These are phyloP conservation scores for Dioctria rufipes DNA, from an alignment of 2,888 invertebrate genomes.

Conservation along the genomic window DNA sequence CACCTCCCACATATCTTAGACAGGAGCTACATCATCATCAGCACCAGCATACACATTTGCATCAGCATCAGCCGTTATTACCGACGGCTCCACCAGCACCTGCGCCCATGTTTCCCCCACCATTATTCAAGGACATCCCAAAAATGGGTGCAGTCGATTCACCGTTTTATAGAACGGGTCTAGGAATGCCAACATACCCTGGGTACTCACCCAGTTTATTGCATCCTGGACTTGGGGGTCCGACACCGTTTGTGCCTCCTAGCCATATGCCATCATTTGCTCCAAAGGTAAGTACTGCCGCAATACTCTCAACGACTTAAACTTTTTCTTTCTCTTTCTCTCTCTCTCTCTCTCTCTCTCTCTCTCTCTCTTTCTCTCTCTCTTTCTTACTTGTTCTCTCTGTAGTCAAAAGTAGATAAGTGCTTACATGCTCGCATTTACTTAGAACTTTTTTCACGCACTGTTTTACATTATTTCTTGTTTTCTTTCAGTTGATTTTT, in stretches of 20 bases:
- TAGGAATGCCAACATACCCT: conserved; percentile 85
- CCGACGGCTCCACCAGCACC: conserved; percentile 76
- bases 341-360: background rate
- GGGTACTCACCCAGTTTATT: conserved; percentile 83
- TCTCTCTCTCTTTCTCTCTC: background rate
- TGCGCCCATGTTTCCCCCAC: conserved; percentile 74
- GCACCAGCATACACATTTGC: conserved; percentile 93
- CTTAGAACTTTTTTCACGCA: conserved; percentile 6
- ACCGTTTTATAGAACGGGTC: conserved; percentile 82
- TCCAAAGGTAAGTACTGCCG: conserved; percentile 81
- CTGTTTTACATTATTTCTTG: background rate
- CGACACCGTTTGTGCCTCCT: conserved; percentile 91
- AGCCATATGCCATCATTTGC: conserved; percentile 89
- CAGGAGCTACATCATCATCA: conserved; percentile 95
- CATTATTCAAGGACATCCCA: conserved; percentile 90
- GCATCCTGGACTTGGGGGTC: conserved; percentile 82
- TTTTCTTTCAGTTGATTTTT: conserved; percentile 18
- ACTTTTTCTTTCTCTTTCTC: background rate
- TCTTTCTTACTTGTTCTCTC: background rate
- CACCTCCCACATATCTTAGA: conserved; percentile 76
- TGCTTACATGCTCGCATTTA: conserved; percentile 28
- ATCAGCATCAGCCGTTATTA: conserved; percentile 85
- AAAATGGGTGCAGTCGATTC: conserved; percentile 86
- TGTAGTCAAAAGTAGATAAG: background rate
- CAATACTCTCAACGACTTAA: background rate